Base-by-base conservation (phyloP, 1,140 invertebrate genomes). In the Harpegnathos saltator region DNA sequence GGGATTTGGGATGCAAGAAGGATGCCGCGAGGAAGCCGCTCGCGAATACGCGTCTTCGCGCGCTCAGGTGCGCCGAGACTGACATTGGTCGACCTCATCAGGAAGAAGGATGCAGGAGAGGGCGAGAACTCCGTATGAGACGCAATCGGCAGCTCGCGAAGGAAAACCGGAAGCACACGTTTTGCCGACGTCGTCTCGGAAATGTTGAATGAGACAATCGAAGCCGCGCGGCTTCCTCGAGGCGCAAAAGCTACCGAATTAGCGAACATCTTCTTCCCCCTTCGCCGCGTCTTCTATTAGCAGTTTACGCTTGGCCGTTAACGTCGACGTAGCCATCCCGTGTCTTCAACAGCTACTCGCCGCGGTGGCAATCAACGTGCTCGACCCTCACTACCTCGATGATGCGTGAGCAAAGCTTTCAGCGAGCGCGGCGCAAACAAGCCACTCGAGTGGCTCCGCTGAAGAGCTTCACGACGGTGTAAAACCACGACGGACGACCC, bases 371-470 rank as follows among this genome's bases (percentile, higher is more conserved):
- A 78, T 78, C 22, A 44, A 38, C 50, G 14, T 29, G 44, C 61
- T n/a, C n/a, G n/a, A n/a, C 9, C 38, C 59, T 9, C 11, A 24
- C 38, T 19, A 38, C 29, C 22, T 26, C 29, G 63, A 69, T 15
- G 22, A 78, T 68, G 62, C 74, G 62, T 68, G 29, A 38, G 74
- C 29, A 56, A 66, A 78, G 75, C 75, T 44, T 58, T 69, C 24
- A 19, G 52, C 62, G 22, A 68, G 50, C 48, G 33, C 50, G 24
- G 63, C 22, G 22, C 33, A 69, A 69, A 69, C 75, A 68, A 66
- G 33, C 50, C 75, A 38, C 62, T n/a, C 52, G 33, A 78, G 19
- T 54, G n/a, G 24, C 33, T 5, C 12, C 61, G 22, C 19, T 44
- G 26, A 77, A 58, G 75, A 78, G 29, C 17, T 58, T 44, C 22